Conservation (phyloP, 2,797 vertebrate genomes). For the Manis javanica region DNA sequence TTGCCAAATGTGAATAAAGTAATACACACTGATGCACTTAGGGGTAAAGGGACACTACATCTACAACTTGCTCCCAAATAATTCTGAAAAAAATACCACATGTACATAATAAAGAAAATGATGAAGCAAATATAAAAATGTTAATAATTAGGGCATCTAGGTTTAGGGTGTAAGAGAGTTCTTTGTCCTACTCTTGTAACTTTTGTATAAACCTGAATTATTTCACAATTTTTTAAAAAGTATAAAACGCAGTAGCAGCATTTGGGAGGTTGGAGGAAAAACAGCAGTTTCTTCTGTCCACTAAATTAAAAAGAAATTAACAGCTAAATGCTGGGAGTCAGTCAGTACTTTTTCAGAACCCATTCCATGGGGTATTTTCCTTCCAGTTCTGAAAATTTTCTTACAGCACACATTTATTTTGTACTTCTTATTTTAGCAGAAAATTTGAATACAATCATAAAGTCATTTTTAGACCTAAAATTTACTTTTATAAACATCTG, state of each 20-base stretch:
- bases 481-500: background rate
- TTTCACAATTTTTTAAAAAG: background rate
- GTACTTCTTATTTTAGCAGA: conserved; percentile 22
- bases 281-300: background rate
- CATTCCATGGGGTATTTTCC: background rate
- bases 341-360: background rate
- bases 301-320: background rate
- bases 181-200: background rate
- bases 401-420: background rate
- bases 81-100: background rate
- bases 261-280: background rate
- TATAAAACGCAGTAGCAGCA: background rate
- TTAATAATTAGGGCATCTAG: background rate
- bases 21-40: background rate
- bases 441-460: background rate
- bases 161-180: background rate
- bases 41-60: background rate
- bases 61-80: conserved; percentile 10
- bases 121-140: background rate
- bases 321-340: background rate
- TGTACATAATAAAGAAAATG: background rate
- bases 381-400: background rate
- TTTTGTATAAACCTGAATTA: background rate
- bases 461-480: background rate
- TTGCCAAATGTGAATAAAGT: background rate